Evolutionary conservation across 2,113 vertebrate genomes (phyloP).

Genomic region (Crocuta crocuta): DNA sequence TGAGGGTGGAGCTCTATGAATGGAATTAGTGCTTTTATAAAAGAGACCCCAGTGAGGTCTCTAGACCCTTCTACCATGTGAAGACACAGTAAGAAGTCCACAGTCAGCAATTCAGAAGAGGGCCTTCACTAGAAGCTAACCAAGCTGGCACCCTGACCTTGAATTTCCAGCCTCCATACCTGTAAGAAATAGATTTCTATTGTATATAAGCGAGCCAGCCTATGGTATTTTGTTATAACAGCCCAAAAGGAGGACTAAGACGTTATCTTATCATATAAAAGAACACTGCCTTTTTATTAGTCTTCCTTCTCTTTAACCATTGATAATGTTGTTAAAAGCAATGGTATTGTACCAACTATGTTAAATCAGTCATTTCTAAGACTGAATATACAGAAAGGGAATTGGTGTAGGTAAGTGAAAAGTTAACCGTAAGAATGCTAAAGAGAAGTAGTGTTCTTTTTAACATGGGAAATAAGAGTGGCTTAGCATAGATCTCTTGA

Average conservation of each 20-base stretch:
- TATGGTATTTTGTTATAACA: background rate
- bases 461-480: background rate
- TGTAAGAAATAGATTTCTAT: background rate
- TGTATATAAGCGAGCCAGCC: background rate
- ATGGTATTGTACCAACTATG: background rate
- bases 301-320: background rate
- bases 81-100: background rate
- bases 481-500: background rate
- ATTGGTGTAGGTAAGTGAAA: background rate
- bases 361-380: constrained; percentile 28
- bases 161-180: background rate
- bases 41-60: background rate
- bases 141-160: background rate
- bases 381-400: constrained; percentile 7
- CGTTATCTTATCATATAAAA: background rate
- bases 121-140: background rate
- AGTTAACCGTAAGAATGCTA: background rate
- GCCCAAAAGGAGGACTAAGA: background rate
- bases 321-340: background rate
- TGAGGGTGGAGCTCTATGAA: background rate
- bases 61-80: background rate
- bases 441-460: background rate
- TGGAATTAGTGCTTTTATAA: background rate
- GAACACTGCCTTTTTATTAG: background rate
- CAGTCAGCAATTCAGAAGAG: background rate